Evolutionary conservation across 2,113 vertebrate species (phyloP), one percentile per base, ranked within the genome.

Genomic region (Pterocles orientalis): DNA sequence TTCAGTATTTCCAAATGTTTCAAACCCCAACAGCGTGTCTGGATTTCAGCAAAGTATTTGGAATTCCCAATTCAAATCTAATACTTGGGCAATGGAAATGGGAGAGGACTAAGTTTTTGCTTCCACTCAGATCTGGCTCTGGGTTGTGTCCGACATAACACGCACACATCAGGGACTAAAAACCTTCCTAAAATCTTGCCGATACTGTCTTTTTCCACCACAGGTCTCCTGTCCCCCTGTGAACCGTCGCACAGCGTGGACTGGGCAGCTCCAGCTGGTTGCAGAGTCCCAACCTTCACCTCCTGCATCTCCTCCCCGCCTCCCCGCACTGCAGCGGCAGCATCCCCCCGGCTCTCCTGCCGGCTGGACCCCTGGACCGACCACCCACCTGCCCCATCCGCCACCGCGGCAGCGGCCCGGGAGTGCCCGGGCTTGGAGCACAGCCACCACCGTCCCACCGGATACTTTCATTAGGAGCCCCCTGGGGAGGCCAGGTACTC

Each of bases 171-270:
- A 2, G 1, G 47, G 33, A 24, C 39, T 82, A 8, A 48, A 53
- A 50, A 10, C 25, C 26, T 41, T 39, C 29, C 56, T 10, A 7
- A 5, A 0, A 6, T 25, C 9, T 24, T 14, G 34, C 45, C 34
- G 62, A 6, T 21, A 3, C 3, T 2, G 7, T 7, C 24, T 34
- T 26, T 90, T 68, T 29, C 34, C 29, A 26, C 54, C 1, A 0
- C 89, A 98, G 98, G 39, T 94, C n/a, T 95, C 96, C 39, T 93
- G 16, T 47, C 95, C 95, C 0, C 92, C 97, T 4, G 23, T 57
- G 83, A 92, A 41, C 19, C 75, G 57, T 10, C 85, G 85, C 19
- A 45, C 48, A 2, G 91, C 95, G 0, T 97, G 97, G 96, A 60
- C 93, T 0, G 33, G 89, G 70, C 95, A 82, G 33, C 71, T 93